Evolutionary conservation across 2,113 vertebrate genomes (phyloP).

Genomic region (Dolichallabes microphthalmus): DNA sequence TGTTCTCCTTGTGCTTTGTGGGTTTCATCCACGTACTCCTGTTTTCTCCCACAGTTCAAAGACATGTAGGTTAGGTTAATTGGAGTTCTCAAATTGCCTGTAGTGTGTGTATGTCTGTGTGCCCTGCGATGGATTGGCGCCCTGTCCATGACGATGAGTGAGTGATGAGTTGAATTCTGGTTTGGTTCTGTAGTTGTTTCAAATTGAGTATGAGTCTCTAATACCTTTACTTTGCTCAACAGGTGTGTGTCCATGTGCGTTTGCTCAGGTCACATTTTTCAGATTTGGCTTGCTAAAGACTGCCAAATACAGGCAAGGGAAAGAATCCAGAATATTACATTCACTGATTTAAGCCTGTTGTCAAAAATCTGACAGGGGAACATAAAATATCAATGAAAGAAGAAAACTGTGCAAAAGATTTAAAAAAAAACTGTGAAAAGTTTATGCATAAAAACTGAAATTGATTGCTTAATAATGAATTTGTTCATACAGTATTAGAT

Average conservation of each 20-base stretch:
- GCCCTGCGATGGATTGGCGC: no score
- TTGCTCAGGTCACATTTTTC: constrained; percentile 66
- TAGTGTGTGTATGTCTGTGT: no score
- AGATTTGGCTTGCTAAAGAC: constrained; percentile 78
- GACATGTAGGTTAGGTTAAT: no score
- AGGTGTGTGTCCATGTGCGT: constrained; percentile 60
- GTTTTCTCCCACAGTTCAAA: no score
- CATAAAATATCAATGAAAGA: constrained; percentile 64
- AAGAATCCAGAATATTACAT: constrained; percentile 69
- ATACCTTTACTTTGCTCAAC: constrained; percentile 67
- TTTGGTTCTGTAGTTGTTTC: constrained; percentile 18
- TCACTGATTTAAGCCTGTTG: constrained; percentile 72
- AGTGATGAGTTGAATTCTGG: background rate
- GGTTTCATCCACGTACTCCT: no score
- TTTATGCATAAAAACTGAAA: background rate
- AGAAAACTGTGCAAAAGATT: constrained; percentile 64
- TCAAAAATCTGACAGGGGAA: constrained; percentile 65
- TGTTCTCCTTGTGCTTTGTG: no score
- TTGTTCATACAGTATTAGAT: background rate
- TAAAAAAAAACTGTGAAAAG: constrained; percentile 56
- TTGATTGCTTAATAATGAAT: background rate
- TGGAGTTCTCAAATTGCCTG: no score
- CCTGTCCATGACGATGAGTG: no score
- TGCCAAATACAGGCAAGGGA: constrained; percentile 69
- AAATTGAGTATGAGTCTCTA: constrained; percentile 47